These are phyloP conservation scores for Leptopilina myrica DNA, from an alignment of 2,888 invertebrate genomes.

Conservation along the genomic window DNA sequence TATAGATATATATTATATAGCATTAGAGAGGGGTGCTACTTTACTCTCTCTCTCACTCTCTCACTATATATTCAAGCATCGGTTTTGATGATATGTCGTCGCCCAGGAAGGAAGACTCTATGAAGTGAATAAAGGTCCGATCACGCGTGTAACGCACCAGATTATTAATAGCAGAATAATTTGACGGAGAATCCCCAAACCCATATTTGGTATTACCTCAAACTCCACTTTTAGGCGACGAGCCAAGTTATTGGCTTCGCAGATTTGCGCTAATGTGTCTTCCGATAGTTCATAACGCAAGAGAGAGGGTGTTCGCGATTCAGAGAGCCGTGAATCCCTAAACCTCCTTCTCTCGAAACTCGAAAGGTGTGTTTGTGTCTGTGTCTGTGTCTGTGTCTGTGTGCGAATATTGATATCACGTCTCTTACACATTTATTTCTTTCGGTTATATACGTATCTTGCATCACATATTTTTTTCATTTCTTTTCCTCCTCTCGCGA, in stretches of 20 bases:
- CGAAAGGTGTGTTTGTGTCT: background rate
- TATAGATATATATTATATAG: constrained; percentile 48
- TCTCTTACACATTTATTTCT: background rate
- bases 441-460: background rate
- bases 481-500: no score
- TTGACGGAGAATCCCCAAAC: constrained; percentile 59
- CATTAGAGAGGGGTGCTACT: constrained; percentile 29
- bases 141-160: constrained; percentile 74
- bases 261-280: constrained; percentile 74
- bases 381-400: background rate
- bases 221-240: constrained; percentile 59
- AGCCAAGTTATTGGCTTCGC: constrained; percentile 73
- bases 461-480: no score
- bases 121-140: constrained; percentile 65
- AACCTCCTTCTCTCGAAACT: constrained; percentile 50
- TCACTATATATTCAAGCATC: constrained; percentile 43
- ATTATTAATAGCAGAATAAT: constrained; percentile 75
- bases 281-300: constrained; percentile 70
- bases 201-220: constrained; percentile 45
- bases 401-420: constrained; percentile 6
- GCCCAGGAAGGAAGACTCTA: constrained; percentile 55
- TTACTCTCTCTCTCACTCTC: background rate
- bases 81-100: constrained; percentile 46
- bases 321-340: constrained; percentile 66
- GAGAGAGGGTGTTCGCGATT: constrained; percentile 57